A percentile compares a stretch with the other conserved stretches of the same genome.
These are phyloP conservation scores for Borostomias antarcticus DNA, from an alignment of 2,797 vertebrate species.

Conservation along the genomic window DNA sequence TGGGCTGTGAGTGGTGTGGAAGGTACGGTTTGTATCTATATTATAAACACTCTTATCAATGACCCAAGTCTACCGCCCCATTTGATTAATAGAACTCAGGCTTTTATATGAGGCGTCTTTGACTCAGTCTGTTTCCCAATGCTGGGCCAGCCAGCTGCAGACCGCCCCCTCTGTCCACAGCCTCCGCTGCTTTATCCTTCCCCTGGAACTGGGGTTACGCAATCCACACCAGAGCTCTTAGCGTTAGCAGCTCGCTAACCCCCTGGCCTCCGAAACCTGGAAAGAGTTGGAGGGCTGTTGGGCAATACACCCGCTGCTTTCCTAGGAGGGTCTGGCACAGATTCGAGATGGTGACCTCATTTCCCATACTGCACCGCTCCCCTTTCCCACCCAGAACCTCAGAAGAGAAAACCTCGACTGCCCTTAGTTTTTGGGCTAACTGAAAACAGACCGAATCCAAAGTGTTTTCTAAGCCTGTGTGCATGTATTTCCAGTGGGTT, in stretches of 20 bases:
- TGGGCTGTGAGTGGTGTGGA: neutral
- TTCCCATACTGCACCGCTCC: neutral
- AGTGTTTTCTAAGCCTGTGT: neutral
- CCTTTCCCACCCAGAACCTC: neutral
- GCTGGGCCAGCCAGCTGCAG: too few relatives aligned
- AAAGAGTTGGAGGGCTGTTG: neutral
- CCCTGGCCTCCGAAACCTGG: neutral
- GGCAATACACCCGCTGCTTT: neutral
- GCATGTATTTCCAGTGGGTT: too few relatives aligned
- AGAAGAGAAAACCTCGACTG: slow-evolving; percentile 1
- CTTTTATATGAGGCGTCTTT: too few relatives aligned
- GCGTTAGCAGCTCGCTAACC: neutral
- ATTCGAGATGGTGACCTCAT: neutral
- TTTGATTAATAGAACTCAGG: too few relatives aligned
- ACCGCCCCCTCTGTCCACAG: too few relatives aligned
- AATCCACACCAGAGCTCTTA: neutral
- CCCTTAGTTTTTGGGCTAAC: neutral
- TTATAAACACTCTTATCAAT: neutral
- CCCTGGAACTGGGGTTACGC: neutral
- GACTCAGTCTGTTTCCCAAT: too few relatives aligned
- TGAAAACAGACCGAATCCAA: neutral
- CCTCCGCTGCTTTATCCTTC: neutral
- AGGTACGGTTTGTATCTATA: too few relatives aligned
- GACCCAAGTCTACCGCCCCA: neutral
- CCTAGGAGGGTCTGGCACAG: neutral